Base-by-base conservation (phyloP, 23 tunicate genomes). In the Styela clava region DNA sequence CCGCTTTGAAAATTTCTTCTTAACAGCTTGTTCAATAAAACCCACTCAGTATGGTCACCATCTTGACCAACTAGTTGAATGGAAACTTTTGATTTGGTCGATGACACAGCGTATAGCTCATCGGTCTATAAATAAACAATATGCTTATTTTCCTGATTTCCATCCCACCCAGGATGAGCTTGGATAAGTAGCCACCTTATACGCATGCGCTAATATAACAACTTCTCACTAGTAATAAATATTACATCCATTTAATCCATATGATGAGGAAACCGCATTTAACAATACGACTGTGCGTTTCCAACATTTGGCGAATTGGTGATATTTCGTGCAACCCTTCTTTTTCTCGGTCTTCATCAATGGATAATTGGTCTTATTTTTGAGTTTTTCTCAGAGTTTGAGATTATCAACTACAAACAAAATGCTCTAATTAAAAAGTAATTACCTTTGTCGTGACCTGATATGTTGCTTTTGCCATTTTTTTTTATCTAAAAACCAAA, bases 41-140 rank as follows among this genome's bases (percentile, higher is more conserved):
- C 3, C 77, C 77, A 71, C 3, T 30, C 77, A 22, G 37, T 71
- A 33, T 32, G 35, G 3, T 27, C 34, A 3, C 34, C 77, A 71
- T 71, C 77, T 26, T 71, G 32, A 2, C 77, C 77, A 32, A 71
- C 77, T 21, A 71, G 77, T 32, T 71, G 77, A 26, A 71, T 3
- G 16, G 23, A 71, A 21, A 71, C 77, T 3, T 71, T 71, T 26
- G 77, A 31, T 32, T 32, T 31, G 5, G 77, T 71, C 3, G 77
- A 5, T 28, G 77, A 33, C 37, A 28, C 77, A 2, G 37, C 35
- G 20, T 30, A 22, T 3, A 33, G 5, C 12, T 34, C 77, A 16
- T 71, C 34, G 35, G 77, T 71, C 77, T 71, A 7, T 5, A 28
- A 16, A 16, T 9, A 28, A 65, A 65, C 9, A 28, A 44, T 44